Conservation (phyloP, 2,888 invertebrate genomes). For the Loripinus fragilis region DNA sequence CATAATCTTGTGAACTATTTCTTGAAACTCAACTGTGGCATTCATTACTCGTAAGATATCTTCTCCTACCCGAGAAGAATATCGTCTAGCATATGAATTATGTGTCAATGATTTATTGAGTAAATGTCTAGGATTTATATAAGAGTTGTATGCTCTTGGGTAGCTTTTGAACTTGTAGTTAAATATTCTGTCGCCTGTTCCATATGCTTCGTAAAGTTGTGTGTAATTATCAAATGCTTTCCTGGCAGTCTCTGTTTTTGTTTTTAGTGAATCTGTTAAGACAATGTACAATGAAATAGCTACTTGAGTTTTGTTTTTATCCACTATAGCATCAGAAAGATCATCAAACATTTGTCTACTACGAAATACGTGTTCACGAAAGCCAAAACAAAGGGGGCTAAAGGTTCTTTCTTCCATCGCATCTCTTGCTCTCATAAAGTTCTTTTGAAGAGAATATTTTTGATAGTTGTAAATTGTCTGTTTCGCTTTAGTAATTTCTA, state of each 20-base stretch:
- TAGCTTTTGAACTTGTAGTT: conserved; percentile 58
- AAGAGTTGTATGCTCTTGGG: conserved; percentile 39
- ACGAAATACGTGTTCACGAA: conserved; percentile 59
- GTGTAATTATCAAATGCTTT: conserved; percentile 63
- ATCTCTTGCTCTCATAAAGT: conserved; percentile 66
- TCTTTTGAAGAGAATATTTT: conserved; percentile 64
- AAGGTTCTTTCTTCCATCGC: conserved; percentile 73
- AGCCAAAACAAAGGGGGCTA: conserved; percentile 57
- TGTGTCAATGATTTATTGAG: conserved; percentile 50
- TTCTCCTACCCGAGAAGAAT: conserved; percentile 35
- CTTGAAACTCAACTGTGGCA: conserved; percentile 28
- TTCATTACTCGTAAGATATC: conserved; percentile 44
- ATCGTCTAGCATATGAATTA: conserved; percentile 33
- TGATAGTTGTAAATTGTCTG: conserved; percentile 61
- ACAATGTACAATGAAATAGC: conserved; percentile 43
- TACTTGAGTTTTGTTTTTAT: conserved; percentile 16
- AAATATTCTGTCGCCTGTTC: conserved; percentile 59
- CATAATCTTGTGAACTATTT: conserved; percentile 37
- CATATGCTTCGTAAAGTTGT: conserved; percentile 51
- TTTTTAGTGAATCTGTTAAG: conserved; percentile 44
- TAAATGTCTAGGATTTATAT: conserved; percentile 59
- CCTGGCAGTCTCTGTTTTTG: conserved; percentile 53
- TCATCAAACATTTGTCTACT: conserved; percentile 46
- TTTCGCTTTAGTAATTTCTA: conserved; percentile 40
- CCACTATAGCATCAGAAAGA: neutral